Percentiles rank a stretch among this genome's conserved stretches.
phyloP scores from a whole-genome alignment of 2,888 invertebrate species.

The Neelides folsomi region DNA sequence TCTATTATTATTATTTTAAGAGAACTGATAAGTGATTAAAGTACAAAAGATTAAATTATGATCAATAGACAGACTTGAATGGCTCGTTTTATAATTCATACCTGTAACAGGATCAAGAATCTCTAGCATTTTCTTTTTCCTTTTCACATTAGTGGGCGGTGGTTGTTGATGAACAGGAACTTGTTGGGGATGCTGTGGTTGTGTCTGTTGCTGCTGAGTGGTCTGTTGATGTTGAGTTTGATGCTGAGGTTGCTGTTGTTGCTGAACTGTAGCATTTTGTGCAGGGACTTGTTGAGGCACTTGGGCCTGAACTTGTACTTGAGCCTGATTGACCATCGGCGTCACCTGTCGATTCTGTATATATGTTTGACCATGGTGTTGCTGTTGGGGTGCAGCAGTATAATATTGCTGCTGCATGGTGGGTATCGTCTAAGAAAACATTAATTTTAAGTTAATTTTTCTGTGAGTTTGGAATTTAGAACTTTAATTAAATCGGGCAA shows the following conservation, averaged over 20 bases:
- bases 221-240: constrained; percentile 14
- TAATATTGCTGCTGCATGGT: constrained; percentile 7
- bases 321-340: neutral
- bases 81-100: constrained; percentile 37
- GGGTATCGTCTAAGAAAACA: no score
- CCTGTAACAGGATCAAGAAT: constrained; percentile 44
- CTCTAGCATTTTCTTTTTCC: constrained; percentile 37
- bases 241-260: constrained; percentile 1
- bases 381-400: constrained; percentile 10
- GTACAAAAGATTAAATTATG: no score
- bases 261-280: constrained; percentile 1
- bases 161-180: constrained; percentile 35
- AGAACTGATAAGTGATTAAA: no score
- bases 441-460: no score
- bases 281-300: constrained; percentile 2
- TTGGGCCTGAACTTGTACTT: neutral
- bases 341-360: neutral
- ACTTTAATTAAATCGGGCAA: no score
- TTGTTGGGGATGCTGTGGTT: constrained; percentile 36
- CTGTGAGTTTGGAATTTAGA: no score
- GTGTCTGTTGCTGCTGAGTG: constrained; percentile 11
- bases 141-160: constrained; percentile 36
- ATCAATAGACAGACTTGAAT: no score
- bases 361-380: constrained; percentile 7
- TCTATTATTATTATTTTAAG: no score